Evolutionary conservation across 2,888 invertebrate genomes (phyloP), one percentile per base, ranked within the genome.

Genomic region (Melanostoma scalare): DNA sequence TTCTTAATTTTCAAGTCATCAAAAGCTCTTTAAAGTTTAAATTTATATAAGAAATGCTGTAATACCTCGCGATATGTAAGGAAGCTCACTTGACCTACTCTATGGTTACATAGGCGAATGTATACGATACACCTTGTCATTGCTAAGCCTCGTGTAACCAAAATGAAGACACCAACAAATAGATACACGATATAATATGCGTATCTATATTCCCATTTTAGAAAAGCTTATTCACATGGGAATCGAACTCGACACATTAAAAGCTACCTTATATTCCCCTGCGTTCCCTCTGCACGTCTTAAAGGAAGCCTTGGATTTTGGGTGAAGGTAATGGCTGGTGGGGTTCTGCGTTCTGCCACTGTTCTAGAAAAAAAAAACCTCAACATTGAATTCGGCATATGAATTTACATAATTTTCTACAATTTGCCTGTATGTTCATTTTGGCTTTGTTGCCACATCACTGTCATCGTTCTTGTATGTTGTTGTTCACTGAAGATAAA

Each of bases 341-440:
- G 20, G 33, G 10, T 31, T 9, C 4, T 20, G 35, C 9, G 10
- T 31, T 9, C 4, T 20, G 35, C 9, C 60, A 46, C 6, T 8
- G 46, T 44, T 31, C 33, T 33, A 60, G 31, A 10, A 31, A n/a
- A 9, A 9, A 50, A 48, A 40, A 36, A 6, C 50, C 40, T 61
- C 3, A 46, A 55, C 50, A 3, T 5, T n/a, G 31, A 46, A 50
- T 53, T 20, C 48, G 50, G 68, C 68, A 73, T 69, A 78, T 69
- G 84, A 84, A 84, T 84, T 84, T 74, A 84, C 74, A 84, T 84
- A 84, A 84, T 79, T 79, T 84, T 84, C 71, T 60, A 56, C 65
- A 79, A 84, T 79, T 84, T 74, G 63, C 79, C 74, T 79, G 69
- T 65, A 79, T 74, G 74, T 84, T 84, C 82, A 79, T 79, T 74